A percentile compares a stretch with the other conserved stretches of the same genome.
Evolutionary conservation across 2,113 vertebrate species (phyloP).

Genomic region (Uropsilus gracilis): DNA sequence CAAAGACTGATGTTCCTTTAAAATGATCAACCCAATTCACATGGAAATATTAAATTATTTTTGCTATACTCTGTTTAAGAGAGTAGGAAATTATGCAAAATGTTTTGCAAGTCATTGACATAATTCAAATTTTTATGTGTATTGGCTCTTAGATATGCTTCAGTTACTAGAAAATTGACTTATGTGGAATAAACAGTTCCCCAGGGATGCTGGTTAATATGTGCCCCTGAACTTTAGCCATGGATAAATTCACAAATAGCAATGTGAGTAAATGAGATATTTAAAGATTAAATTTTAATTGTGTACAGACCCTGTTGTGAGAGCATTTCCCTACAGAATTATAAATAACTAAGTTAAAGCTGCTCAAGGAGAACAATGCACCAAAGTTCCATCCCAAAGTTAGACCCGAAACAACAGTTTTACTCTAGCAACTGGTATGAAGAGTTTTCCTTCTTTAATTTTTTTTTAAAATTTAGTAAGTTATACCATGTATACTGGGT

Average conservation of each 20-base stretch:
- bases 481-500: not conserved
- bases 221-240: not conserved
- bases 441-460: not conserved
- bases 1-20: not conserved
- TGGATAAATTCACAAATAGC: not conserved
- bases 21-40: not conserved
- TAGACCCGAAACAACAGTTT: not conserved
- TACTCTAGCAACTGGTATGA: not conserved
- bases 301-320: not conserved
- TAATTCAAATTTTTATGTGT: not conserved
- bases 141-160: not conserved
- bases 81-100: not conserved
- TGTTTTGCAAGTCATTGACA: not conserved
- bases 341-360: not conserved
- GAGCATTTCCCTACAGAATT: not conserved
- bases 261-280: not conserved
- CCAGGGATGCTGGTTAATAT: not conserved
- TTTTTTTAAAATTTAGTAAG: not conserved
- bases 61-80: not conserved
- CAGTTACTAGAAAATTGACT: constrained; percentile 13
- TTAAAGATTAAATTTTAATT: not conserved
- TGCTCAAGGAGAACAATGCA: not conserved
- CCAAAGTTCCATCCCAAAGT: not conserved
- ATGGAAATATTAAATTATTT: not conserved
- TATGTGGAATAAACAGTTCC: not conserved